Evolutionary conservation across 2,797 vertebrate species (phyloP).

Genomic region (Brachymystax lenok): DNA sequence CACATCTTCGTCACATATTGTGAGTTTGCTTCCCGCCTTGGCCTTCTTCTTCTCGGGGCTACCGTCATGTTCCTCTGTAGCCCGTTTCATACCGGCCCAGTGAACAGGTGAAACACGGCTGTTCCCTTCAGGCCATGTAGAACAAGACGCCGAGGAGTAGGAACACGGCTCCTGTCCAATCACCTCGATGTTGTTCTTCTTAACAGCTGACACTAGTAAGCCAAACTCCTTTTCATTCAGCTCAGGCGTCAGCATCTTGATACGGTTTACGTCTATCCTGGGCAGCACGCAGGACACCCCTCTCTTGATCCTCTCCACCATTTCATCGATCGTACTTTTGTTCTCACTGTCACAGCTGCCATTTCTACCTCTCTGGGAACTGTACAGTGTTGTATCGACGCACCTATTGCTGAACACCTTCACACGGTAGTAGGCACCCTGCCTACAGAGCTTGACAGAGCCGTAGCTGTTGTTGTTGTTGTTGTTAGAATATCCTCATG

Average conservation of each 20-base stretch:
- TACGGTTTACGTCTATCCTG: not conserved
- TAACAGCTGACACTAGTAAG: not conserved
- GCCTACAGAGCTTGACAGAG: not conserved
- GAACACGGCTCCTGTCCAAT: accelerated
- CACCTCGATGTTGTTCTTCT: not conserved
- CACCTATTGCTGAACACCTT: not conserved
- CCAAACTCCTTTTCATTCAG: not conserved
- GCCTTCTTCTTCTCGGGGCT: not conserved
- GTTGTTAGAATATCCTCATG: not conserved
- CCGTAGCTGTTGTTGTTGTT: not conserved
- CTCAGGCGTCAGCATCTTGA: not conserved
- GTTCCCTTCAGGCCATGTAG: not conserved
- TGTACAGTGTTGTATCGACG: not conserved
- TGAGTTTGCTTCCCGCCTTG: not conserved
- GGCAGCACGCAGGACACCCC: not conserved
- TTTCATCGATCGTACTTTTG: not conserved
- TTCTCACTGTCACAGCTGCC: not conserved
- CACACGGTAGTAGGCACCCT: not conserved
- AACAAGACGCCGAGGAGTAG: not conserved
- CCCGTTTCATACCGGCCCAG: not conserved
- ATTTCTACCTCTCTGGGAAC: not conserved
- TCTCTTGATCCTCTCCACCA: not conserved
- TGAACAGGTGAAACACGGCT: not conserved
- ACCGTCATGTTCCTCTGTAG: not conserved
- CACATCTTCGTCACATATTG: not conserved